Base-by-base conservation (phyloP, 1,140 invertebrate genomes). In the Drosophila parvula region DNA sequence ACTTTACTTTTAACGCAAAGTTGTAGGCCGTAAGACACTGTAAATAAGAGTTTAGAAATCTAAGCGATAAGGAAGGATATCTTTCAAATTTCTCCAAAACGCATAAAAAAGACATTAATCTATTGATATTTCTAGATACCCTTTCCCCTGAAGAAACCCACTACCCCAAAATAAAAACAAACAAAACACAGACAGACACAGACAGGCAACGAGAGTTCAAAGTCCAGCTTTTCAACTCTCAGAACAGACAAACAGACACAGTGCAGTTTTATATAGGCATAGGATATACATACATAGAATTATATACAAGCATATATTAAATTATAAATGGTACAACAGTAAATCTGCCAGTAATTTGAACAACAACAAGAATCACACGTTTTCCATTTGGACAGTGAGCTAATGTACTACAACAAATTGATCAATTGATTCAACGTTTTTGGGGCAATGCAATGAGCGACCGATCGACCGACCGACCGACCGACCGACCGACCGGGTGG, bases 371-470 rank as follows among this genome's bases (percentile, higher is more conserved):
- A 88, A 88, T 88, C 83, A 88, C 83, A 88, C 83, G 83, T 88
- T 88, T 88, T 88, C 83, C 83, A 88, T 89, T 88, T 88, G 83
- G 83, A 88, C 84, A 88, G 83, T 88, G 83, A 89, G 83, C 81
- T 74, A 85, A 85, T 79, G 83, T 88, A 88, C 84, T 67, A 88
- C 82, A 83, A 74, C 62, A 88, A 88, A 79, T 88, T 73, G 82
- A 85, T 85, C 75, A 73, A 88, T 82, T 82, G 82, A 85, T 59
- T 79, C 53, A 88, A 79, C 70, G 60, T 79, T 83, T 79, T 79
- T 78, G 67, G 79, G 58, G 48, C 75, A 55, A 53, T 38, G 51
- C 47, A 44, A 38, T 50, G 75, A 53, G 32, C 51, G 51, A 38
- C 51, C 32, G 18, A 55, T 56, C 68, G 48, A 40, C 38, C 38